Base-by-base conservation (phyloP, 2,797 vertebrate species). In the Channallabes apus region DNA sequence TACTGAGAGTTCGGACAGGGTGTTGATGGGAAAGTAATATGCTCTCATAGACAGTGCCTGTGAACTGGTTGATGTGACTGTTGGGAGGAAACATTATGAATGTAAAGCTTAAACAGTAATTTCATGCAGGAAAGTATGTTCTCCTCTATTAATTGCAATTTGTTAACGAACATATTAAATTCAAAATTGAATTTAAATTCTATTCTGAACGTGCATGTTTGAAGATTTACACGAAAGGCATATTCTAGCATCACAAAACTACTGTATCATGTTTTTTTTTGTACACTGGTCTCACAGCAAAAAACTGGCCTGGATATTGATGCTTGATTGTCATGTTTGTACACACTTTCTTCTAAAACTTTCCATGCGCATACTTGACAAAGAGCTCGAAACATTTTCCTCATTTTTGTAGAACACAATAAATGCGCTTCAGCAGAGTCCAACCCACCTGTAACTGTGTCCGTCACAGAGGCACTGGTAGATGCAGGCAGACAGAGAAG, bases 401-500 rank as follows among this genome's bases (percentile, higher is more conserved):
- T 12, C 22, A 35, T 59, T 35, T 22, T 76, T 24, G 18, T 59
- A 3, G 20, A 38, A 77, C 20, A 59, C 4, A 77, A 24, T 56
- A 8, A 17, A 17, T 56, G n/a, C 51, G 11, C 29, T 15, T 24
- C 12, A 59, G 14, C 38, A 27, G 41, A 41, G 24, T 71, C 51
- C n/a, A 41, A 87, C 91, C 92, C 94, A 99, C 98, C 97, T 98
- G 94, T 96, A 96, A 86, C 92, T 95, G 91, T 97, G 96, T 91
- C 97, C 95, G 86, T 98, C 97, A 93, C 98, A 99, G 89, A 99
- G 97, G 93, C 97, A 99, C 71, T 99, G 98, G 93, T 99, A 99
- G 88, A 99, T 97, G 91, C 98, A 98, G 91, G 98, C 97, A 78
- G 98, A 99, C 84, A 99, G 95, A 20, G 98, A 99, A 0, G 98